Evolutionary conservation across 2,797 vertebrate genomes (phyloP).

Genomic region (Notolabrus celidotus): DNA sequence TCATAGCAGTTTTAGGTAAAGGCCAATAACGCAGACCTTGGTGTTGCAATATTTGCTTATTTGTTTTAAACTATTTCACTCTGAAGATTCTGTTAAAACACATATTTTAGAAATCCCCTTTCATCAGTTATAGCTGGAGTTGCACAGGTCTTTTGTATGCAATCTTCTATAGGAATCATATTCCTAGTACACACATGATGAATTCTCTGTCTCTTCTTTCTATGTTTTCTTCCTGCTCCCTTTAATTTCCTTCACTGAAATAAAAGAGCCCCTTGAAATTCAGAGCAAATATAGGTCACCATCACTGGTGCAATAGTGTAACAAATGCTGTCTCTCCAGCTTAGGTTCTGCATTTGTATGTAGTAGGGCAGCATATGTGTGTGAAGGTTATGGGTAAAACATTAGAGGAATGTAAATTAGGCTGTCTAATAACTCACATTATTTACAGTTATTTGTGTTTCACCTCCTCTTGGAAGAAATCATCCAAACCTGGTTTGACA

Average conservation of each 20-base stretch:
- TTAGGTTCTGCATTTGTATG: slow-evolving; percentile 75
- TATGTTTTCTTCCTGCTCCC: slow-evolving; percentile 47
- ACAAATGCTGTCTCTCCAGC: slow-evolving; percentile 64
- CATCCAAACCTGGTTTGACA: slow-evolving; percentile 20
- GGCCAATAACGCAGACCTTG: neutral
- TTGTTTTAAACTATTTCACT: slow-evolving; percentile 30
- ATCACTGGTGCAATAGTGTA: slow-evolving; percentile 54
- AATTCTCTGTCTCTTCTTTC: slow-evolving; percentile 47
- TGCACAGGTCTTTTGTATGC: slow-evolving; percentile 62
- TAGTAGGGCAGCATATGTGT: slow-evolving; percentile 59
- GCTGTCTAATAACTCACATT: slow-evolving; percentile 55
- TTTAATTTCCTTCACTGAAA: slow-evolving; percentile 55
- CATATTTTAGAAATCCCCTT: slow-evolving; percentile 34
- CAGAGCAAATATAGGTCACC: slow-evolving; percentile 76
- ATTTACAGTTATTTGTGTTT: slow-evolving; percentile 54
- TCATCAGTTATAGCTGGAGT: slow-evolving; percentile 42
- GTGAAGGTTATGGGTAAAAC: slow-evolving; percentile 49
- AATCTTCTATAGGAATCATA: slow-evolving; percentile 71
- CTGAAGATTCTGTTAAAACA: slow-evolving; percentile 16
- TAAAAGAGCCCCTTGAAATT: slow-evolving; percentile 63
- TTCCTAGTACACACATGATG: slow-evolving; percentile 49
- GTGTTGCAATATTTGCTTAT: neutral
- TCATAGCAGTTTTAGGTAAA: too few relatives aligned
- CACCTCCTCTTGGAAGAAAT: slow-evolving; percentile 45
- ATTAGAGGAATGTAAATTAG: slow-evolving; percentile 66